Base-by-base conservation (phyloP, 2,113 vertebrate species). In the Mobula birostris region DNA sequence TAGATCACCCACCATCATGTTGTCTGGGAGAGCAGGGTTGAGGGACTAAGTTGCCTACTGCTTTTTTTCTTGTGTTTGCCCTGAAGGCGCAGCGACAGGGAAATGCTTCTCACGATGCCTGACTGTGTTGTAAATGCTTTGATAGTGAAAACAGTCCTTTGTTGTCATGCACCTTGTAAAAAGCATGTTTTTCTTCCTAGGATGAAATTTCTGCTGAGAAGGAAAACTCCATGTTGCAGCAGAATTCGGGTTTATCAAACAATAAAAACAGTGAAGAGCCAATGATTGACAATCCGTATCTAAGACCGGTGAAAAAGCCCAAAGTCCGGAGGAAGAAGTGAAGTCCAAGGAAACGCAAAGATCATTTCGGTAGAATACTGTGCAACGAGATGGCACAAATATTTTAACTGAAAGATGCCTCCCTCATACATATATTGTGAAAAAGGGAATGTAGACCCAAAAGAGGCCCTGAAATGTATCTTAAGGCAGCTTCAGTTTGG, bases 291-390 rank as follows among this genome's bases (percentile, higher is more conserved):
- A 99, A 99, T 63, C 99, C 99, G 7, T 99, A 99, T 77, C 97
- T 99, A n/a, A 95, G 99, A 1, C 98, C 99, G 0, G 99, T 99
- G 88, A 99, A 99, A 95, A 99, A 99, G 94, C 99, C 99, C 95
- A 99, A 99, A 97, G 98, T 99, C 94, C 98, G 98, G 95, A 96
- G 99, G 96, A 99, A 99, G 98, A 99, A 99, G 96, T 99, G 97
- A 99, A 94, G 63, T 27, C 17, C 2, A 32, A 72, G 36, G 7
- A 82, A 94, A 56, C 15, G 4, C 19, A 83, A 40, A 48, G 32
- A 94, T n/a, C 78, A 72, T 74, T 92, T 93, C 36, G 72, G 68
- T 76, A 27, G 48, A 93, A 93, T 56, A 56, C 24, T 40, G 40
- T 48, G 24, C 85, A 66, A 19, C 66, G n/a, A 32, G 68, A 68